phyloP scores from a whole-genome alignment of 2,113 vertebrate species.

The Dicerorhinus sumatrensis region DNA sequence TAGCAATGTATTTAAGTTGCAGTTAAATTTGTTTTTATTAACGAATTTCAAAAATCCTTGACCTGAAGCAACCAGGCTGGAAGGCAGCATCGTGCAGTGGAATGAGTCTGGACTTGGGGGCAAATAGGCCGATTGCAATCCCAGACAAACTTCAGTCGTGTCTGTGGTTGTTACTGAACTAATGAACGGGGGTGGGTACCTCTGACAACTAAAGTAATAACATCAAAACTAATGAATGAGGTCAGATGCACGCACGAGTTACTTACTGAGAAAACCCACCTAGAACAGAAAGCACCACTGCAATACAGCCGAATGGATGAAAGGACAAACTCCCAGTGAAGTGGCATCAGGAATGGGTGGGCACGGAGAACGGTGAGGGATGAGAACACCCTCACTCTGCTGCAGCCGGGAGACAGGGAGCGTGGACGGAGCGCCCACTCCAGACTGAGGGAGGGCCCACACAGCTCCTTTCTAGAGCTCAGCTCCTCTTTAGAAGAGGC shows the following conservation, averaged over 20 bases:
- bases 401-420: background rate
- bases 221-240: too few relatives aligned
- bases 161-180: background rate
- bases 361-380: rapidly evolving
- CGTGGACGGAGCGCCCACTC: rapidly evolving
- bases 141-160: background rate
- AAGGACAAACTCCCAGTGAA: background rate
- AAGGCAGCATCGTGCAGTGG: background rate
- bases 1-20: background rate
- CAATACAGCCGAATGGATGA: rapidly evolving
- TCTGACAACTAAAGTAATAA: background rate
- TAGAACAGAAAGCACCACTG: background rate
- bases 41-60: background rate
- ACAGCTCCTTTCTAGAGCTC: rapidly evolving
- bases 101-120: background rate
- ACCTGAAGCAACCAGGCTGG: background rate
- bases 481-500: background rate
- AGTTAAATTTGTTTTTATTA: background rate
- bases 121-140: background rate
- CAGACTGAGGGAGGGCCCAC: background rate
- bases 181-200: background rate
- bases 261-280: background rate
- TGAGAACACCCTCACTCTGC: rapidly evolving
- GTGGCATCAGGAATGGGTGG: rapidly evolving
- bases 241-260: too few relatives aligned